Evolutionary conservation across 1,140 invertebrate genomes (phyloP).

Genomic region (Phymastichus coffea): DNA sequence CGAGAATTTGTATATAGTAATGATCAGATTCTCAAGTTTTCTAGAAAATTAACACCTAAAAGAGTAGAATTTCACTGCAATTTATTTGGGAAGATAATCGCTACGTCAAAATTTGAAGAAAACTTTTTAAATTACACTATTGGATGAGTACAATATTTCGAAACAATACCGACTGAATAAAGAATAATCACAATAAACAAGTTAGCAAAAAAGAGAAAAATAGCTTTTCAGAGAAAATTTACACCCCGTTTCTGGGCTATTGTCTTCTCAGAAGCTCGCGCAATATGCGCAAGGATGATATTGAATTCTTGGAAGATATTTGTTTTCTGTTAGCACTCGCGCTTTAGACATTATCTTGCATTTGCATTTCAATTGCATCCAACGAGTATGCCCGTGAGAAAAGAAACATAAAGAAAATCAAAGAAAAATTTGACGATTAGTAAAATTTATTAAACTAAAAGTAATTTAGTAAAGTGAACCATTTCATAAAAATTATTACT

Average conservation of each 20-base stretch:
- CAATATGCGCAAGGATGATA: constrained; percentile 11
- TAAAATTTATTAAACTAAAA: no score
- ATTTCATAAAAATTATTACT: no score
- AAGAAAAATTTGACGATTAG: no score
- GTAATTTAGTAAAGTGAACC: no score
- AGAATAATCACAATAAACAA: background rate
- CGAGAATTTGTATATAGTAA: no score
- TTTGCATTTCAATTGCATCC: constrained; percentile 20
- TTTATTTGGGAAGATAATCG: constrained; percentile 7
- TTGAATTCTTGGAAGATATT: constrained; percentile 22
- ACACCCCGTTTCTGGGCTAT: background rate
- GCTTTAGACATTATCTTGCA: constrained; percentile 15
- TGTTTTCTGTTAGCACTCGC: constrained; percentile 18
- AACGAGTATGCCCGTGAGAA: no score
- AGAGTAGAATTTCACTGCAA: no score
- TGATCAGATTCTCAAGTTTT: no score
- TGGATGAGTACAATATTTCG: no score
- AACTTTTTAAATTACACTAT: no score
- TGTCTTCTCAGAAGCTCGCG: background rate
- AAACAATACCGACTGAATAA: background rate
- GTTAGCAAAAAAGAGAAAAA: background rate
- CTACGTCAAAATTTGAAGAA: constrained; percentile 3
- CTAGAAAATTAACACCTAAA: no score
- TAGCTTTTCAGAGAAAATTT: background rate
- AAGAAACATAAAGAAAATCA: no score